Base-by-base conservation (phyloP, 2,797 vertebrate genomes). In the Rhinichthys osculus region DNA sequence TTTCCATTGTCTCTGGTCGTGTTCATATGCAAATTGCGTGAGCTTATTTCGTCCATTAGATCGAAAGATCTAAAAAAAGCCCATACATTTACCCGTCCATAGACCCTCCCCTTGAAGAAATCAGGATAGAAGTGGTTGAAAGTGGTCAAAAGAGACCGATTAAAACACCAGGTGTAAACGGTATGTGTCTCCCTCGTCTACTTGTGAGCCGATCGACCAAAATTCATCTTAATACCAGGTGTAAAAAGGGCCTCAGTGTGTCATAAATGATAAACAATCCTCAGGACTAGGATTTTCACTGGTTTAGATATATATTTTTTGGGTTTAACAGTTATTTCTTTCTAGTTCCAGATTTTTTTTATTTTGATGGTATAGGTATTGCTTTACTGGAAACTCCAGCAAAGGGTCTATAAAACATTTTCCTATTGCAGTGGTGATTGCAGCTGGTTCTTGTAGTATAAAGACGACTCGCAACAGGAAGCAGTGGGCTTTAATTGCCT, bases 401-500 rank as follows among this genome's bases (percentile, higher is more conserved):
- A 91, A 90, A 86, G 66, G 62, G 52, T 74, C 88, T 82, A 91
- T 86, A 67, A 87, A 89, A 90, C 83, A 87, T 88, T 35, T 54
- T 67, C 83, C 10, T 69, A 71, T 78, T 85, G 50, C 27, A 13
- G 74, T 54, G 74, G 59, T 70, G 74, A 77, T 70, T 86, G 64
- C 85, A 59, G 83, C 89, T 88, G 90, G 88, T 87, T 89, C 67
- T 77, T 42, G 81, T 82, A 72, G 72, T 82, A 74, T 92, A 90
- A 91, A 92, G 87, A 92, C 83, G 85, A 83, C 74, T 90, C 81
- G 42, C 78, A 88, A 87, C 88, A 87, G 89, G 88, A 91, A 89
- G 86, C 89, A 80, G 91, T 90, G 88, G 42, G 86, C 89, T 92
- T 93, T 94, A 94, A 95, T 95, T 94, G 92, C 91, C 87, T 95